phyloP scores from a whole-genome alignment of 2,888 invertebrate species.

The Aproaerema taeniolella region DNA sequence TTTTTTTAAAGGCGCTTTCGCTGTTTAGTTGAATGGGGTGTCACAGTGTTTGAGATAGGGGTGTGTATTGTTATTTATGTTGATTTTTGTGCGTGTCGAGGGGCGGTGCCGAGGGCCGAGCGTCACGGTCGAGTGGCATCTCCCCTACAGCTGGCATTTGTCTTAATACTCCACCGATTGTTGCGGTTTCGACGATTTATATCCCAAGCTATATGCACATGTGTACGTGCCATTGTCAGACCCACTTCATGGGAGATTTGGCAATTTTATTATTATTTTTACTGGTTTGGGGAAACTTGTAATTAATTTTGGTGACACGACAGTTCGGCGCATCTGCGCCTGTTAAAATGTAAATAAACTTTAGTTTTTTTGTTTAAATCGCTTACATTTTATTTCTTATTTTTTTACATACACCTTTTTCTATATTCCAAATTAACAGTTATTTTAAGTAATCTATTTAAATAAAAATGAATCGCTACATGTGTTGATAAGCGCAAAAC shows the following conservation, averaged over 20 bases:
- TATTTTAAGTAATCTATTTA: too few species aligned
- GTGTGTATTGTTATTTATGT: constrained; percentile 77
- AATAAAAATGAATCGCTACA: too few species aligned
- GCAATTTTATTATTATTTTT: constrained; percentile 31
- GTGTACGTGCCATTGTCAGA: constrained; percentile 31
- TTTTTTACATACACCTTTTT: too few species aligned
- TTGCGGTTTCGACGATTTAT: constrained; percentile 47
- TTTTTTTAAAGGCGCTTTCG: constrained; percentile 21
- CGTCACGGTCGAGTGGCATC: constrained; percentile 62
- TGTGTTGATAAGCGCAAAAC: too few species aligned
- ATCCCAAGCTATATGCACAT: constrained; percentile 52
- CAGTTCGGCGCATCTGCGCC: not conserved
- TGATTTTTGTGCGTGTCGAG: constrained; percentile 68
- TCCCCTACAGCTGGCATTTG: constrained; percentile 68
- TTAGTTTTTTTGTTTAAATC: too few species aligned
- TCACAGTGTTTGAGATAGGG: constrained; percentile 71
- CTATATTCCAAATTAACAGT: too few species aligned
- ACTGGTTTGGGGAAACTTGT: constrained; percentile 24
- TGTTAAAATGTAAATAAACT: too few species aligned
- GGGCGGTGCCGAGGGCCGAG: constrained; percentile 67
- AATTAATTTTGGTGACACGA: constrained; percentile 23
- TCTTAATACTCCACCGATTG: constrained; percentile 68
- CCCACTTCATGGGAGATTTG: constrained; percentile 51
- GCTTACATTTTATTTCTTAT: too few species aligned
- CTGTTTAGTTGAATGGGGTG: constrained; percentile 31